These are phyloP conservation scores for Elmis aenea DNA, from an alignment of 2,888 invertebrate genomes.

Conservation along the genomic window DNA sequence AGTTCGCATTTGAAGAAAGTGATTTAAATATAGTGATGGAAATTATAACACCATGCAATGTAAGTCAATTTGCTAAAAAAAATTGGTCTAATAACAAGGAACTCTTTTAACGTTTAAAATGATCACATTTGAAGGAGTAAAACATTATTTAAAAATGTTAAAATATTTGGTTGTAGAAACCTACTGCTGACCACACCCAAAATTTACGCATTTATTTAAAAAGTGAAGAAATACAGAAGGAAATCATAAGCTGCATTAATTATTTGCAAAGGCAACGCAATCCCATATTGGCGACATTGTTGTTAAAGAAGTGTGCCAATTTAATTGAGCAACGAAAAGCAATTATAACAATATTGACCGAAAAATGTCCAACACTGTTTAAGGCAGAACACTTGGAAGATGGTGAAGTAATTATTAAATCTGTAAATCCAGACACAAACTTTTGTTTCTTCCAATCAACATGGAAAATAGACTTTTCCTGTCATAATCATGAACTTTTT, in stretches of 20 bases:
- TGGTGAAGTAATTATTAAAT: constrained; percentile 6
- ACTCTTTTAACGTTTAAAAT: too few relatives aligned
- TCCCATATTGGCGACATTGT: constrained; percentile 6
- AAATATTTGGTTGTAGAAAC: too few relatives aligned
- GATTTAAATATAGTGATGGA: too few relatives aligned
- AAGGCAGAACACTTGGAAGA: constrained; percentile 4
- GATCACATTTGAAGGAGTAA: too few relatives aligned
- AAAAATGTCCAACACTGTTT: neutral
- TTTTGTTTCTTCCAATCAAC: constrained; percentile 8
- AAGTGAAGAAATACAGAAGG: constrained; percentile 2
- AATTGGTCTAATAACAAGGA: too few relatives aligned
- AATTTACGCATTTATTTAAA: too few relatives aligned
- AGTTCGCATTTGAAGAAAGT: too few relatives aligned
- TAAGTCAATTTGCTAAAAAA: too few relatives aligned
- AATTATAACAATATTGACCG: neutral
- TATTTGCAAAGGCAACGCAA: constrained; percentile 11
- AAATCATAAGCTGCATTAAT: constrained; percentile 12
- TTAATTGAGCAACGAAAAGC: constrained; percentile 3
- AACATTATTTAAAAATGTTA: too few relatives aligned
- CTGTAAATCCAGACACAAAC: constrained; percentile 1
- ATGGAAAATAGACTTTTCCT: constrained; percentile 14
- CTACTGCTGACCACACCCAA: too few relatives aligned
- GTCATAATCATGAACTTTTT: constrained; percentile 2
- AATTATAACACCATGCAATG: too few relatives aligned
- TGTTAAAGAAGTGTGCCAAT: constrained; percentile 8